These are phyloP conservation scores for Colostygia pectinataria DNA, from an alignment of 2,888 invertebrate genomes.

Conservation along the genomic window DNA sequence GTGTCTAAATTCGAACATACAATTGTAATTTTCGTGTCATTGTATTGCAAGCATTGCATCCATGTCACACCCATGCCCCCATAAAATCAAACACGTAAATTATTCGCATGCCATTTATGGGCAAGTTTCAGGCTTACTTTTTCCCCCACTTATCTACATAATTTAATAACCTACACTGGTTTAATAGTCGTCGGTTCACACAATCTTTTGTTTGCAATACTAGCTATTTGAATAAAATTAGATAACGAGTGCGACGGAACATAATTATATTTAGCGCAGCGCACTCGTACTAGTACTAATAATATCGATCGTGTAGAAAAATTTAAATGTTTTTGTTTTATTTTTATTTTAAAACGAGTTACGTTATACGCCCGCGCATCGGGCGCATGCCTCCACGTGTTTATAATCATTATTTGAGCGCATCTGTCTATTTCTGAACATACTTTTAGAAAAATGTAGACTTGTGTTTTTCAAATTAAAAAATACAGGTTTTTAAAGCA, in stretches of 20 bases:
- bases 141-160: constrained; percentile 1
- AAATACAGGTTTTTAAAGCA: too few relatives aligned
- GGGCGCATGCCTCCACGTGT: constrained; percentile 27
- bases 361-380: constrained; percentile 28
- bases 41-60: too few relatives aligned
- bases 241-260: constrained; percentile 3
- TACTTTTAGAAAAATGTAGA: constrained; percentile 11
- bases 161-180: not conserved
- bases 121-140: too few relatives aligned
- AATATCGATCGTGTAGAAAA: constrained; percentile 18
- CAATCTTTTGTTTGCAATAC: constrained; percentile 23
- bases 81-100: too few relatives aligned
- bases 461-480: not conserved
- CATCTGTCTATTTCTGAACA: constrained; percentile 15
- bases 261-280: constrained; percentile 10
- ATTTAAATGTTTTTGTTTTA: constrained; percentile 26
- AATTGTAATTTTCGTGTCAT: too few relatives aligned
- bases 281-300: constrained; percentile 19
- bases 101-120: too few relatives aligned
- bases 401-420: constrained; percentile 15
- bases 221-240: constrained; percentile 16
- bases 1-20: too few relatives aligned
- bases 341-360: constrained; percentile 24
- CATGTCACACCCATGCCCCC: too few relatives aligned
- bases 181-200: constrained; percentile 1